Percentiles rank a stretch among this genome's conserved stretches.
Conservation (phyloP, 2,888 invertebrate species). For the Eupithecia centaureata region DNA sequence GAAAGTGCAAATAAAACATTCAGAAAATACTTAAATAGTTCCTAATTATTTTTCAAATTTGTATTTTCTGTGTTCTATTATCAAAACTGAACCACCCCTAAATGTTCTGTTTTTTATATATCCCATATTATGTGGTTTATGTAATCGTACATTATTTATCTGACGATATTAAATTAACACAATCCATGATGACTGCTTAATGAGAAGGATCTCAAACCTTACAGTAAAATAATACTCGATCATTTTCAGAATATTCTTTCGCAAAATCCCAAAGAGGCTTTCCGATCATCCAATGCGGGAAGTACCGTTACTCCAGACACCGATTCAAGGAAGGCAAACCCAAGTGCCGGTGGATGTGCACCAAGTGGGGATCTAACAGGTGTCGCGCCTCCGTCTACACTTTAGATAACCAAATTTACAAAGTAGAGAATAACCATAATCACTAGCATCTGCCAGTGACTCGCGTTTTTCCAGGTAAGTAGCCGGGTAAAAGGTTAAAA, state of each 20-base stretch:
- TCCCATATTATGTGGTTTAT: too few species aligned
- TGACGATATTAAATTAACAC: too few species aligned
- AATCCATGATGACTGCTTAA: too few species aligned
- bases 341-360: slow-evolving; percentile 25
- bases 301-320: slow-evolving; percentile 32
- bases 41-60: too few species aligned
- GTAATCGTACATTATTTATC: too few species aligned
- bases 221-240: background rate
- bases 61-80: background rate
- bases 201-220: background rate
- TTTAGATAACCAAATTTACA: background rate
- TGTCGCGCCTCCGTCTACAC: slow-evolving; percentile 13
- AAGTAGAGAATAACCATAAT: background rate
- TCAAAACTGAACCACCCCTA: background rate
- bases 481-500: too few species aligned
- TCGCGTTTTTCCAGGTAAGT: too few species aligned
- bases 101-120: too few species aligned
- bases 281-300: slow-evolving; percentile 18
- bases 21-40: too few species aligned
- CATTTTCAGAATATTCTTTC: background rate
- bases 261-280: slow-evolving; percentile 21
- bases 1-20: background rate
- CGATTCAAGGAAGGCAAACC: slow-evolving; percentile 7
- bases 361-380: slow-evolving; percentile 7
- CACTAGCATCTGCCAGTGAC: background rate